These are phyloP conservation scores for Apostichopus japonicus DNA, from an alignment of 35 echinoderm and acorn worm genomes.

Conservation along the genomic window DNA sequence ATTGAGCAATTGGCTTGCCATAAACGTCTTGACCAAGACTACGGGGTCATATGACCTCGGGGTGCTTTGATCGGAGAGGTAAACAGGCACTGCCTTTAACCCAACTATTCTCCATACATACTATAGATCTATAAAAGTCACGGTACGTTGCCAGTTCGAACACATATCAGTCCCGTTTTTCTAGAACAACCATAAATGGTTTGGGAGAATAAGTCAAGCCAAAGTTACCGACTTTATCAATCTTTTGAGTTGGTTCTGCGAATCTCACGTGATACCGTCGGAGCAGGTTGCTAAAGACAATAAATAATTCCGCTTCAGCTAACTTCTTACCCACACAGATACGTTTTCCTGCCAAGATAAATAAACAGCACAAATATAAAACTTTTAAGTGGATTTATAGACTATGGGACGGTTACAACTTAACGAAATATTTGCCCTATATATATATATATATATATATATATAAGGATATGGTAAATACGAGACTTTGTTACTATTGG, in stretches of 20 bases:
- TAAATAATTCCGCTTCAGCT: conserved; percentile 34
- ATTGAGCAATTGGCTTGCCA: too few species aligned
- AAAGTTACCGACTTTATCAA: conserved; percentile 28
- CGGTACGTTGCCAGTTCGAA: too few species aligned
- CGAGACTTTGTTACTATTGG: background rate
- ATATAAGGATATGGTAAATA: background rate
- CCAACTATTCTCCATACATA: too few species aligned
- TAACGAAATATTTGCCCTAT: background rate
- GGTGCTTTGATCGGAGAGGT: too few species aligned
- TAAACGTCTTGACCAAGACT: too few species aligned
- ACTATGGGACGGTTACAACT: background rate
- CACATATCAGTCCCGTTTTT: background rate
- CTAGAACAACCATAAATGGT: conserved; percentile 21
- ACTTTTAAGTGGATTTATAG: background rate
- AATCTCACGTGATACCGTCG: conserved; percentile 20
- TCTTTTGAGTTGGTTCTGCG: background rate
- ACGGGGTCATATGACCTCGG: too few species aligned
- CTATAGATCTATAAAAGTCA: too few species aligned
- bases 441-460: background rate
- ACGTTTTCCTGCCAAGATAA: conserved; percentile 15
- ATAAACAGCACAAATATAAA: background rate
- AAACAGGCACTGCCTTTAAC: too few species aligned
- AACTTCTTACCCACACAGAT: conserved; percentile 48
- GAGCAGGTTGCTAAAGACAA: conserved; percentile 40
- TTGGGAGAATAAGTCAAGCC: conserved; percentile 41